Conservation (phyloP, 2,888 invertebrate genomes). For the Philopedon plagiatum region DNA sequence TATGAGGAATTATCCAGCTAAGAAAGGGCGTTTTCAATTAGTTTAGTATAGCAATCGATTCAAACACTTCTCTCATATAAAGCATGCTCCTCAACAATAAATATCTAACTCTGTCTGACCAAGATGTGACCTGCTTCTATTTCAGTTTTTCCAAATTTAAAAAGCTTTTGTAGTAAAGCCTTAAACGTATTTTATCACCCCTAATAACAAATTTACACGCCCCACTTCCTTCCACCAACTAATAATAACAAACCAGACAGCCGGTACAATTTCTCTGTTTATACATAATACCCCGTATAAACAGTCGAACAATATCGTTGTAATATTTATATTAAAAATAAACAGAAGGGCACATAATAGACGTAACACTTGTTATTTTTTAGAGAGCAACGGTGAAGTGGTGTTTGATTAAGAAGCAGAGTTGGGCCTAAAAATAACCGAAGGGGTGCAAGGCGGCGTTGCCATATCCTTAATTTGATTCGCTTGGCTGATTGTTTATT, state of each 20-base stretch:
- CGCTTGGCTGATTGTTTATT: no score
- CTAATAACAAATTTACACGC: not conserved
- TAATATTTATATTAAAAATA: constrained; percentile 34
- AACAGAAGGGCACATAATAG: constrained; percentile 27
- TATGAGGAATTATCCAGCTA: no score
- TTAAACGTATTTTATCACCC: not conserved
- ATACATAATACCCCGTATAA: constrained; percentile 30
- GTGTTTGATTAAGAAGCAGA: not conserved
- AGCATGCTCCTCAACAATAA: no score
- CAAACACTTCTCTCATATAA: no score
- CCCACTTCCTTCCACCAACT: not conserved
- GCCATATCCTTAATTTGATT: no score
- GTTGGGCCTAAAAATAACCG: not conserved
- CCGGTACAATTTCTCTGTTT: constrained; percentile 28
- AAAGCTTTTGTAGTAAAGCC: not conserved
- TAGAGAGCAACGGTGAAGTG: not conserved
- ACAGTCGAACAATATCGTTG: constrained; percentile 20
- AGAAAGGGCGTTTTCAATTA: no score
- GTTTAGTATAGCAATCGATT: no score
- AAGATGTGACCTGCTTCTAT: no score
- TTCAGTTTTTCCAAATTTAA: no score
- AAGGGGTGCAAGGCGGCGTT: no score
- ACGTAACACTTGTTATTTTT: constrained; percentile 14
- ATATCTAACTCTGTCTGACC: no score
- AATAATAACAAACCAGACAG: constrained; percentile 25